phyloP scores from a whole-genome alignment of 1,140 invertebrate species.

The Piezodorus guildinii region DNA sequence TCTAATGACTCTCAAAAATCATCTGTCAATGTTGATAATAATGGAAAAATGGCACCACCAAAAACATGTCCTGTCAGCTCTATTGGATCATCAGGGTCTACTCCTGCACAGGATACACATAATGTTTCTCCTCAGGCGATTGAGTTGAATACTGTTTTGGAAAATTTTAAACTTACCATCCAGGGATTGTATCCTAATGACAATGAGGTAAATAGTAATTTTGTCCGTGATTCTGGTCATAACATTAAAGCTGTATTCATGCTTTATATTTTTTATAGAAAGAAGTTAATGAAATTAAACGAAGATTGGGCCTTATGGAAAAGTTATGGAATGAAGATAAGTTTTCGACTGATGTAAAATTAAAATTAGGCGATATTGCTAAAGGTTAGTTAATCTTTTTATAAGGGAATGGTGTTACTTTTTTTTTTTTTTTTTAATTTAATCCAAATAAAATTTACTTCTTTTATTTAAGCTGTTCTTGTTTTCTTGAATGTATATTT shows the following conservation, averaged over 20 bases:
- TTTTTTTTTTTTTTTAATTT: too few species aligned
- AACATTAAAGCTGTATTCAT: constrained; percentile 26
- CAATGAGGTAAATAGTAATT: constrained; percentile 28
- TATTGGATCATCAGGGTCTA: constrained; percentile 19
- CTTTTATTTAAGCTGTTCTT: too few species aligned
- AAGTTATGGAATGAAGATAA: constrained; percentile 37
- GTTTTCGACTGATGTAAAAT: constrained; percentile 32
- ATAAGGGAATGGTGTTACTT: too few species aligned
- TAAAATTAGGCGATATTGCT: constrained; percentile 34
- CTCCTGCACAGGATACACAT: not conserved
- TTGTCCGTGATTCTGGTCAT: constrained; percentile 27
- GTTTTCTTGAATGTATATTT: too few species aligned
- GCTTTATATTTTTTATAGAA: constrained; percentile 24
- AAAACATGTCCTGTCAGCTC: constrained; percentile 31
- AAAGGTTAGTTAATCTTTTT: constrained; percentile 34
- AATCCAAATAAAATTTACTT: too few species aligned
- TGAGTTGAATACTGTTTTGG: constrained; percentile 26
- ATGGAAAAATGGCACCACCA: constrained; percentile 15
- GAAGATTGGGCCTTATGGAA: constrained; percentile 35
- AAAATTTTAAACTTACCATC: constrained; percentile 20
- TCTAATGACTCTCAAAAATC: constrained; percentile 1
- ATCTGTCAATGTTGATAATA: constrained; percentile 21
- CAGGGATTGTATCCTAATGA: not conserved
- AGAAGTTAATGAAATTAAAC: constrained; percentile 33
- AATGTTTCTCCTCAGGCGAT: constrained; percentile 24